Conservation (phyloP, 2,797 vertebrate species). For the Orientallactaga sibirica region DNA sequence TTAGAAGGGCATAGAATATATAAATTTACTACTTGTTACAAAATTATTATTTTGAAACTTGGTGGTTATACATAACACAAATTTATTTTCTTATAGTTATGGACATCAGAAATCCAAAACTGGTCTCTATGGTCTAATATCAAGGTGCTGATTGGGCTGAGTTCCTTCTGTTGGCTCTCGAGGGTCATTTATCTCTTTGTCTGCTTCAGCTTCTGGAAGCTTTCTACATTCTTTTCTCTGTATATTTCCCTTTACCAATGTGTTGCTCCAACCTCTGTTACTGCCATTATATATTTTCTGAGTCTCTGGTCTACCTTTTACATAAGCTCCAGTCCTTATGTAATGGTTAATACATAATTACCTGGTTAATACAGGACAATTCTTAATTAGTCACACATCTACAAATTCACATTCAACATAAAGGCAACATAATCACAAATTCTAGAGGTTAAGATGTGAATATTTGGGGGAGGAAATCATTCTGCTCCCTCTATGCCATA, state of each 20-base stretch:
- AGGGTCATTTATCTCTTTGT: neutral
- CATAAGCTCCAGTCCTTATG: neutral
- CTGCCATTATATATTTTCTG: neutral
- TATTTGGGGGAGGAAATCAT: neutral
- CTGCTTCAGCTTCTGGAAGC: slow-evolving; percentile 42
- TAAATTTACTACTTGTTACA: slow-evolving; percentile 26
- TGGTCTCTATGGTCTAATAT: slow-evolving; percentile 16
- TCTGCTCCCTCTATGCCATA: neutral
- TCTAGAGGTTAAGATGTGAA: slow-evolving; percentile 21
- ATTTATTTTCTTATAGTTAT: slow-evolving; percentile 29
- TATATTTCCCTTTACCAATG: neutral
- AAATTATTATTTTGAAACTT: neutral
- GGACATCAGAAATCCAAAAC: slow-evolving; percentile 33
- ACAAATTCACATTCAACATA: slow-evolving; percentile 51
- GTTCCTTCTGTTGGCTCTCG: slow-evolving; percentile 40
- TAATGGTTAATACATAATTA: too few species aligned
- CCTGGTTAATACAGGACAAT: slow-evolving; percentile 12
- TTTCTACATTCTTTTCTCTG: neutral
- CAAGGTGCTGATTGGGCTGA: neutral
- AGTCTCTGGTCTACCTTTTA: neutral
- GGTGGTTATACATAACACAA: slow-evolving; percentile 45
- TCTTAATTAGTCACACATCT: slow-evolving; percentile 31
- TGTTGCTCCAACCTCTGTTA: neutral
- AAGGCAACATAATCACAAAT: neutral
- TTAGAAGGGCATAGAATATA: neutral